These are phyloP conservation scores for Trachelipus rathkii DNA, from an alignment of 1,140 invertebrate species.

Conservation along the genomic window DNA sequence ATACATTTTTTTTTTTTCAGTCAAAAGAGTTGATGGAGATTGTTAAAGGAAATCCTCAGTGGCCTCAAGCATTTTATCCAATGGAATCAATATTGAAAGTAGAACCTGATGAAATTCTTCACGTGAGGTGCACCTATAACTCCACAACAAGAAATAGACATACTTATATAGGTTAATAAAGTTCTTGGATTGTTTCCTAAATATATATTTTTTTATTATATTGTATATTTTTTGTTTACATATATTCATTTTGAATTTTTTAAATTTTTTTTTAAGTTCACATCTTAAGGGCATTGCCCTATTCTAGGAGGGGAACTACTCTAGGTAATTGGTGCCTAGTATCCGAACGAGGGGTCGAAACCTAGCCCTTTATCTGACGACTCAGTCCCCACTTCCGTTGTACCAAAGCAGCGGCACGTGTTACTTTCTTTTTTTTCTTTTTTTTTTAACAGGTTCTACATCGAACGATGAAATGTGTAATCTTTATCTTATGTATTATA, in stretches of 20 bases:
- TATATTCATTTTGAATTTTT: too few species aligned
- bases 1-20: background rate
- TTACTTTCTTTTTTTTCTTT: background rate
- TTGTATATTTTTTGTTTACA: too few species aligned
- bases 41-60: slow-evolving; percentile 53
- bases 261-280: too few species aligned
- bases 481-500: slow-evolving; percentile 65
- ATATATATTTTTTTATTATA: too few species aligned
- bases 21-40: slow-evolving; percentile 38
- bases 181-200: background rate
- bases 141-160: slow-evolving; percentile 46
- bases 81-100: slow-evolving; percentile 47
- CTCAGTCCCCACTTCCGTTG: too few species aligned
- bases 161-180: slow-evolving; percentile 49
- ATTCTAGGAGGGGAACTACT: too few species aligned
- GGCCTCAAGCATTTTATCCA: slow-evolving; percentile 56
- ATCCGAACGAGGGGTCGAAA: too few species aligned
- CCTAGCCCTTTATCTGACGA: too few species aligned
- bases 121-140: slow-evolving; percentile 52
- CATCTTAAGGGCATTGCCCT: too few species aligned
- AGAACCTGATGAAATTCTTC: slow-evolving; percentile 48
- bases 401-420: too few species aligned
- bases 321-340: too few species aligned
- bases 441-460: slow-evolving; percentile 52
- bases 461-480: slow-evolving; percentile 68